phyloP scores from a whole-genome alignment of 2,113 vertebrate species.

The Cyanocitta stelleri region DNA sequence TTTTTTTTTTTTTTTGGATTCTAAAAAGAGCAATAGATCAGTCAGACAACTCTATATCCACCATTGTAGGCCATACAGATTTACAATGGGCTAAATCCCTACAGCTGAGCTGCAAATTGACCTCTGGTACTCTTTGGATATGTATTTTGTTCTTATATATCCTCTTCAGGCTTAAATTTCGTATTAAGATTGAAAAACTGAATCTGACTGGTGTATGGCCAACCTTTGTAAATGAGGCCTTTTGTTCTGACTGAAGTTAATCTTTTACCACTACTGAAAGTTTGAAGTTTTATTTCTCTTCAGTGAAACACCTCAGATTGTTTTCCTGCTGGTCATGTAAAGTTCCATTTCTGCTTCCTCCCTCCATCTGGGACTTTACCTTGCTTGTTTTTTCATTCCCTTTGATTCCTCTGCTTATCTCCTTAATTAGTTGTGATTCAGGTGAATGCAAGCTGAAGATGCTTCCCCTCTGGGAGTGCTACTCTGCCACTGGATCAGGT shows the following conservation, averaged over 20 bases:
- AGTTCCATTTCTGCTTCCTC: background rate
- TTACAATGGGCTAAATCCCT: background rate
- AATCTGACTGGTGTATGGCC: background rate
- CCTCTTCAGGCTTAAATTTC: background rate
- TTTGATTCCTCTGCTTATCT: constrained; percentile 2
- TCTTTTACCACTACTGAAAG: background rate
- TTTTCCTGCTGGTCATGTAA: background rate
- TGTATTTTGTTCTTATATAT: background rate
- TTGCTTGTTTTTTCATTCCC: background rate
- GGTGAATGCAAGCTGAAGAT: background rate
- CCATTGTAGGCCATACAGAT: background rate
- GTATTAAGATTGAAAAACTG: background rate
- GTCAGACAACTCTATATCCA: background rate
- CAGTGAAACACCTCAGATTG: background rate
- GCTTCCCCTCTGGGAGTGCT: background rate
- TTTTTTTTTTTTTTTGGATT: background rate
- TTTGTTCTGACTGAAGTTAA: background rate
- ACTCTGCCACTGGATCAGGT: constrained; percentile 22
- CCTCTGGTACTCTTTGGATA: background rate
- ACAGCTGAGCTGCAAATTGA: background rate
- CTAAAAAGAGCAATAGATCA: background rate
- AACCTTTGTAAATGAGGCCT: background rate
- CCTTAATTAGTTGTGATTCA: constrained; percentile 1
- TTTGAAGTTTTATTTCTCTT: background rate
- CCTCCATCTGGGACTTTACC: background rate